A percentile compares a stretch with the other conserved stretches of the same genome.
Conservation (phyloP, 92 coral and sea anemone genomes). For the Pocillopora grandis region DNA sequence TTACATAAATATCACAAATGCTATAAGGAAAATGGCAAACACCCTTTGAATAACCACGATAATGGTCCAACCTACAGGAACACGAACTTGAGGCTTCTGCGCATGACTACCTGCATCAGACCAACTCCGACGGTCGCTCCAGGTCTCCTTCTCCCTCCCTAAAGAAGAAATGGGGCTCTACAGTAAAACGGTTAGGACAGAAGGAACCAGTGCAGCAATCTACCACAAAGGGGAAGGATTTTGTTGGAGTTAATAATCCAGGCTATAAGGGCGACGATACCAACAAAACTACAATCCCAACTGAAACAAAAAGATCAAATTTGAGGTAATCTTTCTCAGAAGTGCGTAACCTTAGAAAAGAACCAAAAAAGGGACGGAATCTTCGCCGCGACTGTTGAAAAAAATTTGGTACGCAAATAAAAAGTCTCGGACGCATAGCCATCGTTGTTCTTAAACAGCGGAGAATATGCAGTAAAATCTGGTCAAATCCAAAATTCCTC, state of each 20-base stretch:
- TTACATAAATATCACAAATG: not conserved
- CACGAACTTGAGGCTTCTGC: conserved; percentile 86
- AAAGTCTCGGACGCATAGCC: too few relatives aligned
- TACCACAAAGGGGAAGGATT: not conserved
- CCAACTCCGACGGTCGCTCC: conserved; percentile 56
- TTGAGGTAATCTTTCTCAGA: conserved; percentile 11
- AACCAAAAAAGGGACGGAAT: too few relatives aligned
- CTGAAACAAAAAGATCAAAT: conserved; percentile 13
- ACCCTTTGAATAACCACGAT: not conserved
- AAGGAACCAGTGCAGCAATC: conserved; percentile 15
- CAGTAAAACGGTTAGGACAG: conserved; percentile 19
- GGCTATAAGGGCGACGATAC: conserved; percentile 18
- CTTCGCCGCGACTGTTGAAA: too few relatives aligned
- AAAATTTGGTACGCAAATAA: too few relatives aligned
- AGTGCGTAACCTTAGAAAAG: too few relatives aligned
- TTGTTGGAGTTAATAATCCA: conserved; percentile 17
- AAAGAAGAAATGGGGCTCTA: conserved; percentile 66
- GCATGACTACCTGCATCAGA: conserved; percentile 69
- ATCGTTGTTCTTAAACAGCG: too few relatives aligned
- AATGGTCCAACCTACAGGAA: conserved; percentile 32
- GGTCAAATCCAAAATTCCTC: too few relatives aligned
- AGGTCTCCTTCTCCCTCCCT: conserved; percentile 66
- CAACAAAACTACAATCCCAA: not conserved
- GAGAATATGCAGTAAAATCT: too few relatives aligned
- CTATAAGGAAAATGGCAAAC: not conserved